A percentile compares a stretch with the other conserved stretches of the same genome.
Evolutionary conservation across 2,888 invertebrate genomes (phyloP).

Genomic region (Luperina nickerlii): DNA sequence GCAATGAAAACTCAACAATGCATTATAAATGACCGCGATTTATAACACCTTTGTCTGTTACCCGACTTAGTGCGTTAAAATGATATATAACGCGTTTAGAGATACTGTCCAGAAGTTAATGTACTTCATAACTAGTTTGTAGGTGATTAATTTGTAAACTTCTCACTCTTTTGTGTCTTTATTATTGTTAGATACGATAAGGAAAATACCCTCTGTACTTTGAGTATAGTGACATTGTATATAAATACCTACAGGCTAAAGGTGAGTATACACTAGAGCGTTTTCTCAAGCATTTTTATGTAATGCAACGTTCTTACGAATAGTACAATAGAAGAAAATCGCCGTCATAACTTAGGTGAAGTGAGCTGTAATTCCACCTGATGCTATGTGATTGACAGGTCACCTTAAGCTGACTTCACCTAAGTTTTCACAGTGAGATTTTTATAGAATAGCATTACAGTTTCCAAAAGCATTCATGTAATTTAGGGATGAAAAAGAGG

Average conservation of each 20-base stretch:
- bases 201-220: not conserved
- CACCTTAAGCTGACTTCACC: too few species aligned
- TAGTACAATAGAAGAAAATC: too few species aligned
- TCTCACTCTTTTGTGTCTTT: conserved; percentile 29
- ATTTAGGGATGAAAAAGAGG: too few species aligned
- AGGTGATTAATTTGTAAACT: conserved; percentile 44
- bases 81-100: conserved; percentile 71
- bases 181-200: not conserved
- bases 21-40: conserved; percentile 69
- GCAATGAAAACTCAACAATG: conserved; percentile 60
- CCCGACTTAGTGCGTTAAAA: conserved; percentile 61
- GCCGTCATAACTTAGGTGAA: too few species aligned
- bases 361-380: too few species aligned
- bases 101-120: conserved; percentile 79
- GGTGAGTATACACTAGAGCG: too few species aligned
- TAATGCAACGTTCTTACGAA: too few species aligned
- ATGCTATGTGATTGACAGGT: too few species aligned
- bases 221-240: not conserved
- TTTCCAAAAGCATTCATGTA: too few species aligned
- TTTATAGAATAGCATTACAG: too few species aligned
- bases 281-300: too few species aligned
- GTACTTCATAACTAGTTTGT: conserved; percentile 74
- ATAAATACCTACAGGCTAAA: not conserved
- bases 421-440: too few species aligned
- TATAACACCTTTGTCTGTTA: conserved; percentile 71